phyloP scores from a whole-genome alignment of 92 coral and sea anemone species.

The Zoanthus sociatus region DNA sequence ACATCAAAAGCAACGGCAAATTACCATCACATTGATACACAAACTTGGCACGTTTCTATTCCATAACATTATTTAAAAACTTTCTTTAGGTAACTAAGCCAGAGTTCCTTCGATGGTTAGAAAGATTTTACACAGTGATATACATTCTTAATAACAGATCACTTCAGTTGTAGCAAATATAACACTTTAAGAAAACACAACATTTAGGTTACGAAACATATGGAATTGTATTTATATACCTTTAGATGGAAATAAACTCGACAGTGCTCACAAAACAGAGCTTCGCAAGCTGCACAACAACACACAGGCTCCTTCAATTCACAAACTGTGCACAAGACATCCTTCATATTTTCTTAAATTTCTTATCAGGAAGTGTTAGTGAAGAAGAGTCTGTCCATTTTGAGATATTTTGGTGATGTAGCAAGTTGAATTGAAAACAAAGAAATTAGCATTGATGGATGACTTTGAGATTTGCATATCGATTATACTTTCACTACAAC shows the following conservation, averaged over 20 bases:
- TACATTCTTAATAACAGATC: background rate
- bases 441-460: conserved; percentile 5
- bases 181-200: background rate
- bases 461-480: conserved; percentile 31
- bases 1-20: too few species aligned
- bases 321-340: conserved; percentile 87
- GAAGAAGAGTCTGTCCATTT: background rate
- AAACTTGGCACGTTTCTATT: too few species aligned
- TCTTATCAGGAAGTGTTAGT: background rate
- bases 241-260: conserved; percentile 66
- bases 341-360: conserved; percentile 64
- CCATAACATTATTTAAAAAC: background rate
- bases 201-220: background rate
- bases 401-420: background rate
- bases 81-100: background rate
- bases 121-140: background rate
- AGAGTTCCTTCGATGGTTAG: background rate
- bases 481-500: background rate
- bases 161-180: background rate
- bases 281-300: conserved; percentile 95
- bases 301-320: conserved; percentile 80
- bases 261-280: conserved; percentile 84
- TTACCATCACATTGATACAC: too few species aligned
- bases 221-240: conserved; percentile 52
- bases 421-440: background rate